phyloP scores from a whole-genome alignment of 2,888 invertebrate genomes.

The Andrena praecox region DNA sequence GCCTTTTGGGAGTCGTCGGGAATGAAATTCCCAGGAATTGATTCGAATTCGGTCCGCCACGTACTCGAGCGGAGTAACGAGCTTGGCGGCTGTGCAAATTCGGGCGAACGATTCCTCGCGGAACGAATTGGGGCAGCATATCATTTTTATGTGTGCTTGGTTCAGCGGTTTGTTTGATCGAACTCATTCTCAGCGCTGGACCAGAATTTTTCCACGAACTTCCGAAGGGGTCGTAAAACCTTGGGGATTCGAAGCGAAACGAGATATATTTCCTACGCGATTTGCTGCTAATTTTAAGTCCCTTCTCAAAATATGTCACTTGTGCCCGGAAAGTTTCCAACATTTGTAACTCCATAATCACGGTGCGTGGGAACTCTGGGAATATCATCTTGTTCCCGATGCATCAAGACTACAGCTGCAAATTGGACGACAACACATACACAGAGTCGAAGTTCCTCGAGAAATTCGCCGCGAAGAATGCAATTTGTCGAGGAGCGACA shows the following conservation, averaged over 20 bases:
- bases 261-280: neutral
- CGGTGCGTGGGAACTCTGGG: no score
- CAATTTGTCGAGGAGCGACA: conserved; percentile 13
- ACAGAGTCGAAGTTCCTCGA: neutral
- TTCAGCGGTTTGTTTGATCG: conserved; percentile 26
- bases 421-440: no score
- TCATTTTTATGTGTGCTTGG: conserved; percentile 51
- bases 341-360: no score
- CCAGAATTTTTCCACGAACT: neutral
- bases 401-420: neutral
- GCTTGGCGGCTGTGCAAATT: conserved; percentile 34
- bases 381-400: neutral
- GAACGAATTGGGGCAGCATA: conserved; percentile 32
- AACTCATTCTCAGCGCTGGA: neutral
- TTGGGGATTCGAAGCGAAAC: neutral
- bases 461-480: conserved; percentile 17
- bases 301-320: no score
- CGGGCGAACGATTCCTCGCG: conserved; percentile 24
- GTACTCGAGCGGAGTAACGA: conserved; percentile 11
- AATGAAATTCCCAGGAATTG: conserved; percentile 26
- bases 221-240: neutral
- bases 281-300: no score
- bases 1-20: conserved; percentile 2
- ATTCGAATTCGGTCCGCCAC: conserved; percentile 15
- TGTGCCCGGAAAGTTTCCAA: no score